Conservation (phyloP, 2,888 invertebrate genomes). For the Limenitis arthemis region DNA sequence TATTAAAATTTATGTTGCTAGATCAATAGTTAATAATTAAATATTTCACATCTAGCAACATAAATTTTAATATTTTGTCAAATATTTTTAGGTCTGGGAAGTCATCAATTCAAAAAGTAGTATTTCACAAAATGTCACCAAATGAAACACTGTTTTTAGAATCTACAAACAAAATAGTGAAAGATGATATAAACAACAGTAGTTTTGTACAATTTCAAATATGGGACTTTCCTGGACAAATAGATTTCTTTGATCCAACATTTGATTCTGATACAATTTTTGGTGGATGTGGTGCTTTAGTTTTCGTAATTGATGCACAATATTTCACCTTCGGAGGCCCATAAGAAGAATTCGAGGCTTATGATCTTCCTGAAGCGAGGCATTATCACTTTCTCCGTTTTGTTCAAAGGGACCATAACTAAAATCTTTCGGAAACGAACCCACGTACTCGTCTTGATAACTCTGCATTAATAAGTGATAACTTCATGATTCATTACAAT, state of each 20-base stretch:
- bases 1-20: not conserved
- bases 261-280: slow-evolving; percentile 98
- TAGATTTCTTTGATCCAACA: slow-evolving; percentile 96
- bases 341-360: slow-evolving; percentile 95
- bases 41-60: not conserved
- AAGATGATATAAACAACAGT: slow-evolving; percentile 96
- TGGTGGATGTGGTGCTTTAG: slow-evolving; percentile 96
- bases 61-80: not conserved
- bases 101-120: slow-evolving; percentile 99
- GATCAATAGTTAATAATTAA: too few species aligned
- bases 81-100: slow-evolving; percentile 90
- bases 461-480: slow-evolving; percentile 41
- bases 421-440: slow-evolving; percentile 91
- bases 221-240: slow-evolving; percentile 99
- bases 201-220: slow-evolving; percentile 99
- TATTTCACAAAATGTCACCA: slow-evolving; percentile 99
- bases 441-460: slow-evolving; percentile 74
- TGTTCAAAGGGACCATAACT: slow-evolving; percentile 92
- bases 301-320: slow-evolving; percentile 98
- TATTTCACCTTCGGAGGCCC: slow-evolving; percentile 87
- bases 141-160: slow-evolving; percentile 99
- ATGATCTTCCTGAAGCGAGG: slow-evolving; percentile 78
- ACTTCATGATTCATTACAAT: slow-evolving; percentile 8
- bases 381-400: slow-evolving; percentile 77
- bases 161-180: slow-evolving; percentile 98